Base-by-base conservation (phyloP, 2,888 invertebrate genomes). In the Autographa pulchrina region DNA sequence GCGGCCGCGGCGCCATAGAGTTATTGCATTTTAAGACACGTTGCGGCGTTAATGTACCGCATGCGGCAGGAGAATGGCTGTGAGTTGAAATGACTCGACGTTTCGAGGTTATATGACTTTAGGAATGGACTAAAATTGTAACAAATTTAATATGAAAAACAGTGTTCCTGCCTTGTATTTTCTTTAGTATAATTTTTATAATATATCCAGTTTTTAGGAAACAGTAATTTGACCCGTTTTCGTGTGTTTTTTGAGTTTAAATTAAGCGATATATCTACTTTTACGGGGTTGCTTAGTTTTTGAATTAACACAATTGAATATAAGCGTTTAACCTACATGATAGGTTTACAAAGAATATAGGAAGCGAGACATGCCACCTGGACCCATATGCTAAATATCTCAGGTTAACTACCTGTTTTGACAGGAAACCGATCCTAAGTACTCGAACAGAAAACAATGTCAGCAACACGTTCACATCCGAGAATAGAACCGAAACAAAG, bases 21-120 rank as follows among this genome's bases (percentile, higher is more conserved):
- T 54, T 54, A 54, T 54, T 20, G 54, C 20, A 20, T 54, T 54
- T 18, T 54, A 20, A 54, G 54, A 18, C 54, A 54, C 54, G 54
- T 54, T 20, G 54, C 54, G 20, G 54, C 20, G 18, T 8, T 20
- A 54, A 54, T 54, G 54, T 54, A 54, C 43, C 43, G 43, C 54
- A 54, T 54, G 11, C 54, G 11, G 54, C 11, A 20, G 20, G 54
- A 18, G 54, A 54, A 54, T 20, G 54, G 20, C 18, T 54, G 54
- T 20, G 7, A 54, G 54, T 54, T 54, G 2, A 54, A 54, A 54
- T n/a, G 48, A n/a, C 11, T 38, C 11, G 9, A 2, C 16, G 43
- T 43, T 43, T 43, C 43, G 43, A 43, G 43, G 43, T 43, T 43
- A 43, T 43, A 14, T 4, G 4, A 43, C 43, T 14, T 43, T 16